Evolutionary conservation across 2,888 invertebrate genomes (phyloP).

Genomic region (Leptinotarsa rubiginosa): DNA sequence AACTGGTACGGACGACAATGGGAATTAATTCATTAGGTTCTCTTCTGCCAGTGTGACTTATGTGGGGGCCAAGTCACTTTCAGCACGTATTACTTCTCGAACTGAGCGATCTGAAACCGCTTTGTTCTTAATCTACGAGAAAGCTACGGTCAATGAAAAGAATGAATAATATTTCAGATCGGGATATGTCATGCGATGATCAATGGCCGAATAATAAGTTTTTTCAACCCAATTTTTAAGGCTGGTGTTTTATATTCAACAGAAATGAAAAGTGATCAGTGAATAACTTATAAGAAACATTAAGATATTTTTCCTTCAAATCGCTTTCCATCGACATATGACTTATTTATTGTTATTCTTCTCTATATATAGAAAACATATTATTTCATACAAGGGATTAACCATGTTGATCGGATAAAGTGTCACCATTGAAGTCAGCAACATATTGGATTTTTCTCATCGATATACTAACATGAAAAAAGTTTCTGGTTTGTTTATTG

Average conservation of each 20-base stretch:
- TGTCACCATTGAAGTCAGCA: too few relatives aligned
- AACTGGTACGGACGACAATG: conserved; percentile 59
- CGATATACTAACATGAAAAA: too few relatives aligned
- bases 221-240: not conserved
- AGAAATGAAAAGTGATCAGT: too few relatives aligned
- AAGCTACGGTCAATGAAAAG: not conserved
- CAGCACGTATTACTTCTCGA: conserved; percentile 37
- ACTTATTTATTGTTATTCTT: too few relatives aligned
- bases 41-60: conserved; percentile 38
- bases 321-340: too few relatives aligned
- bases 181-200: not conserved
- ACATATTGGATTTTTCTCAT: too few relatives aligned
- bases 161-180: not conserved
- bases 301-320: too few relatives aligned
- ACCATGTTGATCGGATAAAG: too few relatives aligned
- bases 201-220: not conserved
- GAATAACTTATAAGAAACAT: not conserved
- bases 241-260: too few relatives aligned
- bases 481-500: too few relatives aligned
- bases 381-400: too few relatives aligned
- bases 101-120: conserved; percentile 34
- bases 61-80: conserved; percentile 34
- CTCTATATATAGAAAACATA: too few relatives aligned
- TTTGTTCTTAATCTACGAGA: conserved; percentile 12
- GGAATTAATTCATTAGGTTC: conserved; percentile 64